These are phyloP conservation scores for Netelia virgata DNA, from an alignment of 2,888 invertebrate genomes.

Conservation along the genomic window DNA sequence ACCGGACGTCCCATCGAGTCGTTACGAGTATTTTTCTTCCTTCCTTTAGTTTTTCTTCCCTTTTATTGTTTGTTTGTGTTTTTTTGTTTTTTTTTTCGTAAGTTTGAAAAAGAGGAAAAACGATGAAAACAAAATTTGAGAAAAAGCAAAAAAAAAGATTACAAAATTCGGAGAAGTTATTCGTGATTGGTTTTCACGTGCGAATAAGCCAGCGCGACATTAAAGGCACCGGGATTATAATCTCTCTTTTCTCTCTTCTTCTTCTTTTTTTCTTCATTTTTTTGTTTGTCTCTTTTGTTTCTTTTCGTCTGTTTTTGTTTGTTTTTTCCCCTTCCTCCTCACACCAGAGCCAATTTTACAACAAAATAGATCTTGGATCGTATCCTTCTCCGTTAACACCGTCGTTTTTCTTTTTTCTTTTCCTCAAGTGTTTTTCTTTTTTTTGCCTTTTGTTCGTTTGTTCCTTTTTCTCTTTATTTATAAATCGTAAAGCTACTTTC, in stretches of 20 bases:
- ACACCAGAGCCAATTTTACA: conserved; percentile 46
- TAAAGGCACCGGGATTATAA: conserved; percentile 78
- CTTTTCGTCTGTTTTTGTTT: not conserved
- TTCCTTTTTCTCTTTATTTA: conserved; percentile 65
- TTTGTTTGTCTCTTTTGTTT: not conserved
- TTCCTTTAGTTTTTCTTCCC: no score
- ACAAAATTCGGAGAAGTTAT: conserved; percentile 50
- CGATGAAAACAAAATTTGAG: not conserved
- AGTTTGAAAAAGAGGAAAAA: not conserved
- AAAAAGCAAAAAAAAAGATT: conserved; percentile 17
- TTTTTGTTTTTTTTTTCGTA: not conserved
- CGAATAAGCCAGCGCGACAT: conserved; percentile 77
- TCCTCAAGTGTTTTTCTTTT: not conserved
- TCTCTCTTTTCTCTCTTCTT: conserved; percentile 67
- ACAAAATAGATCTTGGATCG: conserved; percentile 64
- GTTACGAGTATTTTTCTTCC: no score
- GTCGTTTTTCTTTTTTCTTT: no score
- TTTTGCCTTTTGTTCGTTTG: conserved; percentile 30
- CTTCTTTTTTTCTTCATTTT: not conserved
- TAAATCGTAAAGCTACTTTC: conserved; percentile 71
- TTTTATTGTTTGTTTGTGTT: conserved; percentile 10
- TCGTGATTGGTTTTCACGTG: conserved; percentile 67
- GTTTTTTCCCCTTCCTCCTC: conserved; percentile 55
- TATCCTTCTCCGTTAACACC: conserved; percentile 19
- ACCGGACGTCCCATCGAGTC: no score